Percentiles rank a stretch among this genome's conserved stretches.
phyloP scores from a whole-genome alignment of 2,888 invertebrate species.

The Pharmacophagus antenor region DNA sequence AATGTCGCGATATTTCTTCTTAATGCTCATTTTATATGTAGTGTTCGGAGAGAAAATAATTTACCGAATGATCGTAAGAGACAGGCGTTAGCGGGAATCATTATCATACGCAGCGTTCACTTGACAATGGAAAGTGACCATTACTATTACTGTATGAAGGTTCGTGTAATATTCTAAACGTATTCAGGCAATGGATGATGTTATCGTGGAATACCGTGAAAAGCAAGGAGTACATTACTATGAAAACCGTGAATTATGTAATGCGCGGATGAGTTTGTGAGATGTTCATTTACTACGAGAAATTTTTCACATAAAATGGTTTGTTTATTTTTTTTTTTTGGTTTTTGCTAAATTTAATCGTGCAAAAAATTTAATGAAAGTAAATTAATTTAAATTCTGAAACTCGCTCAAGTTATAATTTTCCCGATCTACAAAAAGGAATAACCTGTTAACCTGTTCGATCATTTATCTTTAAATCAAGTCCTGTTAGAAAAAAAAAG shows the following conservation, averaged over 20 bases:
- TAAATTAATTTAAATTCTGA: too few species aligned
- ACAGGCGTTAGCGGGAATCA: conserved; percentile 13
- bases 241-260: background rate
- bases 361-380: too few species aligned
- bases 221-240: background rate
- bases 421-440: too few species aligned
- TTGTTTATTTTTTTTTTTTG: too few species aligned
- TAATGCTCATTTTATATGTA: conserved; percentile 7
- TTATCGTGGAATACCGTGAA: conserved; percentile 9
- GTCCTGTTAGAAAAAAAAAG: too few species aligned
- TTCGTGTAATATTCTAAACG: background rate
- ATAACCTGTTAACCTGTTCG: too few species aligned
- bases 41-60: conserved; percentile 30
- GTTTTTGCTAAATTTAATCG: too few species aligned
- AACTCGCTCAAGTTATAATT: too few species aligned
- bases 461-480: too few species aligned
- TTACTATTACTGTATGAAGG: conserved; percentile 13
- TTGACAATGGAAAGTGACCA: conserved; percentile 14
- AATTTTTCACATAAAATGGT: too few species aligned
- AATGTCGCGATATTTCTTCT: conserved; percentile 11
- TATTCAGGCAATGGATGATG: conserved; percentile 13
- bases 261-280: background rate
- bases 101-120: conserved; percentile 4
- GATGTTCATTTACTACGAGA: background rate
- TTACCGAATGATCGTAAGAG: conserved; percentile 26